Evolutionary conservation across 2,113 vertebrate genomes (phyloP).

Genomic region (Phoxinus phoxinus): DNA sequence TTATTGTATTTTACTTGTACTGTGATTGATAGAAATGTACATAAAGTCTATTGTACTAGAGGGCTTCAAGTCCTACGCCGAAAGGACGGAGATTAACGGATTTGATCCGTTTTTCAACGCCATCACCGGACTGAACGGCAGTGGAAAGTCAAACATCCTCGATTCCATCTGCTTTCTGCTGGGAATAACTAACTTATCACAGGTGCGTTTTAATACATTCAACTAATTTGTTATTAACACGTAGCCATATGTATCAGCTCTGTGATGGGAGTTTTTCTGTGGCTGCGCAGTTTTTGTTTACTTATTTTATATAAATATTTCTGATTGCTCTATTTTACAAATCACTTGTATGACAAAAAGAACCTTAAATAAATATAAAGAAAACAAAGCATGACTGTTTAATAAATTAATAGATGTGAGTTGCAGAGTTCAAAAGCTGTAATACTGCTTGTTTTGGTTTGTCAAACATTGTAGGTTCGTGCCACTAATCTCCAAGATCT

Average conservation of each 20-base stretch:
- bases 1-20: background rate
- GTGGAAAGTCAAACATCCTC: conserved; percentile 95
- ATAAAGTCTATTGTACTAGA: conserved; percentile 92
- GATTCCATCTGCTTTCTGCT: conserved; percentile 95
- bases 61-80: conserved; percentile 96
- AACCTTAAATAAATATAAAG: no score
- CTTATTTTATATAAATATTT: background rate
- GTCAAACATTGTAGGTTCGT: conserved; percentile 78
- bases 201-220: conserved; percentile 75
- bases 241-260: background rate
- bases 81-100: conserved; percentile 86
- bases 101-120: conserved; percentile 96
- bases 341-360: background rate
- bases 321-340: background rate
- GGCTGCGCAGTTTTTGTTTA: background rate
- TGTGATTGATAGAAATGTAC: conserved; percentile 78
- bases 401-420: background rate
- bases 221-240: background rate
- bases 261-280: background rate
- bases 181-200: conserved; percentile 87
- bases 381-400: background rate
- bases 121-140: conserved; percentile 95
- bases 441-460: background rate
- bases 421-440: background rate
- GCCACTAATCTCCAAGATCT: conserved; percentile 91